phyloP scores from a whole-genome alignment of 2,113 vertebrate species.

The Oryctolagus cuniculus region mOryCun1.1 NC_091439.1:127510001-127510500 shows the following conservation, averaged over 20 bases:
- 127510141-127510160: not conserved
- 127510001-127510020: not conserved
- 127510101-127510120: not conserved
- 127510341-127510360: no score
- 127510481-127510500: not conserved
- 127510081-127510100: not conserved
- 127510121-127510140: not conserved
- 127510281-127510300: not conserved
- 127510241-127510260: not conserved
- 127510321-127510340: not conserved
- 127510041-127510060: not conserved
- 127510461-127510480: fast-evolving
- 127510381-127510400: not conserved
- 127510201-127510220: not conserved
- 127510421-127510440: not conserved
- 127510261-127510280: not conserved
- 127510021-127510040: not conserved
- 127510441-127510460: not conserved
- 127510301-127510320: not conserved
- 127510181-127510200: not conserved
- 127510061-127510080: not conserved
- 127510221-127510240: not conserved
- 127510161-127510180: not conserved
- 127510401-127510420: not conserved
- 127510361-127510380: not conserved